Conservation (phyloP, 2,888 invertebrate genomes). For the Hofmannophila pseudospretella region DNA sequence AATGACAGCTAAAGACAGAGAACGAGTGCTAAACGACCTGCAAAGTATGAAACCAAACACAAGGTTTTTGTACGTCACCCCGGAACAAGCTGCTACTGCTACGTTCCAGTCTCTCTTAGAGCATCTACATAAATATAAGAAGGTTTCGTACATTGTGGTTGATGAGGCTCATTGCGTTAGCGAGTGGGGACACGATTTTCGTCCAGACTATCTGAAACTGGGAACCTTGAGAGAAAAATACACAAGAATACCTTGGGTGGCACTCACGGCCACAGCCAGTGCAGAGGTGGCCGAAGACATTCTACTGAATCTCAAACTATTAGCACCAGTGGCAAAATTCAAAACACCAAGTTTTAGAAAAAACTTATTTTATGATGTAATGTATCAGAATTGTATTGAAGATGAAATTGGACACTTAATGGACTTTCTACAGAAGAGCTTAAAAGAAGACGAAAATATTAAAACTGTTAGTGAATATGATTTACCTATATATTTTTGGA, state of each 20-base stretch:
- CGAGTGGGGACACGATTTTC: slow-evolving; percentile 99
- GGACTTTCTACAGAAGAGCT: slow-evolving; percentile 82
- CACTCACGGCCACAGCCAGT: slow-evolving; percentile 96
- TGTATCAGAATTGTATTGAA: slow-evolving; percentile 89
- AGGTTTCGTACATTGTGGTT: slow-evolving; percentile 93
- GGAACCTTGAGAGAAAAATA: slow-evolving; percentile 79
- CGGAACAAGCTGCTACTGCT: slow-evolving; percentile 94
- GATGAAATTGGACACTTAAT: slow-evolving; percentile 90
- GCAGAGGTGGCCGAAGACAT: slow-evolving; percentile 90
- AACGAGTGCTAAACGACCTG: slow-evolving; percentile 87
- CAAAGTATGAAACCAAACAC: slow-evolving; percentile 84
- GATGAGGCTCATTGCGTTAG: slow-evolving; percentile 99
- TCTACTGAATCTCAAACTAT: slow-evolving; percentile 82
- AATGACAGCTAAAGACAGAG: slow-evolving; percentile 86
- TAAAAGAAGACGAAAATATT: slow-evolving; percentile 77
- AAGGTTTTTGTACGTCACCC: slow-evolving; percentile 95
- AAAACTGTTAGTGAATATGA: slow-evolving; percentile 59
- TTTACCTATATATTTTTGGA: slow-evolving; percentile 1
- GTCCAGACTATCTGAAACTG: slow-evolving; percentile 95
- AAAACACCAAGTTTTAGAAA: slow-evolving; percentile 93
- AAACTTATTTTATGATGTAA: slow-evolving; percentile 97
- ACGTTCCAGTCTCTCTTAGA: slow-evolving; percentile 83
- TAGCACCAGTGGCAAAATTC: slow-evolving; percentile 84
- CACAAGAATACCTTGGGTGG: slow-evolving; percentile 88
- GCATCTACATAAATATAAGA: slow-evolving; percentile 84